Evolutionary conservation across 2,888 invertebrate species (phyloP), one percentile per base, ranked within the genome.

Genomic region (Palloptera scutellata): DNA sequence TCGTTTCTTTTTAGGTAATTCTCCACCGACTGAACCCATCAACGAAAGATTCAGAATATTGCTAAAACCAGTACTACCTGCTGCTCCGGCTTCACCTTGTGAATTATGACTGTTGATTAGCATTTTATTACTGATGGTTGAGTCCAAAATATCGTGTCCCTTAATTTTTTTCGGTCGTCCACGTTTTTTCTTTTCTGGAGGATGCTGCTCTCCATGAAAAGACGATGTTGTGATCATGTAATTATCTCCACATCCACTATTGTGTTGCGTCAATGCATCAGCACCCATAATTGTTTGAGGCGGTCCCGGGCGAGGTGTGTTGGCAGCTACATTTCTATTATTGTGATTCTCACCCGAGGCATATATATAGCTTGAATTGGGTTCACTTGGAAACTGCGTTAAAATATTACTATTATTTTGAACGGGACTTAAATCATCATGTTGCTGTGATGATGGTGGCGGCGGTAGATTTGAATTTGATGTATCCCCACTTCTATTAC

Each of bases 1-100:
- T 40, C 95, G 86, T 81, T 95, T 95, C 85, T 95, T 95, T 86
- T 95, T 95, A 71, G 92, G 91, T 71, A 91, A 90, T 81, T 89
- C 89, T 15, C 55, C 64, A 43, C 72, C 76, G 6, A 61, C 60
- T 71, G 86, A 87, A 42, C 71, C 68, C 55, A 80, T 76, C 66
- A 81, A 74, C 0, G 81, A 81, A 9, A 83, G 68, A 70, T 82
- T 82, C 12, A 83, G 72, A 53, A 82, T 79, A 43, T 81, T 81
- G 51, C 77, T 77, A 19, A 78, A 78, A 53, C 78, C 88, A 81
- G 51, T 86, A 82, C 86, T 55, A 89, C 70, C 89, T 6, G 30
- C 30, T 30, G 30, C 30, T 30, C 30, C 30, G 6, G 6, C 30
- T 41, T 73, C 48, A 1, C 66, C 64, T 11, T 66, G 41, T 12